Percentiles rank a stretch among this genome's conserved stretches.
Conservation (phyloP, 2,797 vertebrate genomes). For the Danio aesculapii region DNA sequence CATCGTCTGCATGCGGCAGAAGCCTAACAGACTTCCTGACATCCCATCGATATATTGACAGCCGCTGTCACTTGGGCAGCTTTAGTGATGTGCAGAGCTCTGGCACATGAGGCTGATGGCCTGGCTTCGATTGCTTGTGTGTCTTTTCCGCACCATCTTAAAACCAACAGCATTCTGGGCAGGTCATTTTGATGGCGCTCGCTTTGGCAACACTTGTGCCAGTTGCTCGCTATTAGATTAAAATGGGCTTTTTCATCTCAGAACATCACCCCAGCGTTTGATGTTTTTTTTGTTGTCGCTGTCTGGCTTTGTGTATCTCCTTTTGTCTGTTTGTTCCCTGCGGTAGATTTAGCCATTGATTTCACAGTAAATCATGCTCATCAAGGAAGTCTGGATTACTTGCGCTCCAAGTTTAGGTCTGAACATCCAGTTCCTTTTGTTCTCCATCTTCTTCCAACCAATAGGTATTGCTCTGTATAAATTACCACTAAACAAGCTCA, state of each 20-base stretch:
- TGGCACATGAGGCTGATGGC: conserved; percentile 65
- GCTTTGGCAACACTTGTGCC: conserved; percentile 29
- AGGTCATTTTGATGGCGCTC: conserved; percentile 64
- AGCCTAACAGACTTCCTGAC: conserved; percentile 81
- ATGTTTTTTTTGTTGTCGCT: conserved; percentile 1
- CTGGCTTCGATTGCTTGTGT: conserved; percentile 74
- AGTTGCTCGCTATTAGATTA: background rate
- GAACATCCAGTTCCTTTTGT: conserved; percentile 21
- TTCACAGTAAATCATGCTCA: conserved; percentile 38
- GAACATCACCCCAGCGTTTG: conserved; percentile 13
- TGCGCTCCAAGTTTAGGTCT: conserved; percentile 15
- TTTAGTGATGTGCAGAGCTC: conserved; percentile 66
- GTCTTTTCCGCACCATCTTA: conserved; percentile 65
- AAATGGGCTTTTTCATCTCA: conserved; percentile 23
- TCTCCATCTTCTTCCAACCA: background rate
- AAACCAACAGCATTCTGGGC: conserved; percentile 64
- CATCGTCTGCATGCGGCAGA: conserved; percentile 63
- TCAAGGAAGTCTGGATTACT: conserved; percentile 44
- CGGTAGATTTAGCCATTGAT: conserved; percentile 45
- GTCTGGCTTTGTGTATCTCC: conserved; percentile 13
- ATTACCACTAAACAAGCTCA: background rate
- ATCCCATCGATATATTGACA: conserved; percentile 82
- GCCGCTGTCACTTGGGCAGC: conserved; percentile 72
- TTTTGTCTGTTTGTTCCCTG: conserved; percentile 40
- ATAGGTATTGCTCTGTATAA: conserved; percentile 1